Conservation (phyloP, 2,888 invertebrate species). For the Limnephilus lunatus region DNA sequence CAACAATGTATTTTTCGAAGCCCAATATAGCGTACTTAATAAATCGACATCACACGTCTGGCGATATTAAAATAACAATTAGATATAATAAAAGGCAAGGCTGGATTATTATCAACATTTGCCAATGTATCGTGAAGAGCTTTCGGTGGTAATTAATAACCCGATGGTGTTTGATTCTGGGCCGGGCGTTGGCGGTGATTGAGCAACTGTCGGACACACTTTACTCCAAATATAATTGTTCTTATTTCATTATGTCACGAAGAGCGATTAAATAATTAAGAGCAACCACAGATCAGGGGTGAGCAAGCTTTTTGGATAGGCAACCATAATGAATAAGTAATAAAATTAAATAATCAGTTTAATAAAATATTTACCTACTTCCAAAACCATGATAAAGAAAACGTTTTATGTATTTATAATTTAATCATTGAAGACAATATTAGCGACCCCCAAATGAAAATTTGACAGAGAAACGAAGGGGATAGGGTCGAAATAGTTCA, state of each 20-base stretch:
- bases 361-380: too few species aligned
- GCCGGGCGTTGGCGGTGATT: slow-evolving; percentile 47
- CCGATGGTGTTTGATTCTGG: slow-evolving; percentile 25
- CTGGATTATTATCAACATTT: slow-evolving; percentile 9
- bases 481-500: too few species aligned
- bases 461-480: too few species aligned
- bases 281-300: background rate
- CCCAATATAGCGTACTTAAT: background rate
- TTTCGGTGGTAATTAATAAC: slow-evolving; percentile 37
- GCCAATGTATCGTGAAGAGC: background rate
- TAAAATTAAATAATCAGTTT: too few species aligned
- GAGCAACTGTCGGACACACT: slow-evolving; percentile 20
- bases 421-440: too few species aligned
- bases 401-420: too few species aligned
- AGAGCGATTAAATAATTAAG: slow-evolving; percentile 32
- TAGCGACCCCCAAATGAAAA: too few species aligned
- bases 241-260: slow-evolving; percentile 38
- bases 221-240: background rate
- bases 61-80: slow-evolving; percentile 27
- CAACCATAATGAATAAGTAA: too few species aligned
- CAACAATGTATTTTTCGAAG: background rate
- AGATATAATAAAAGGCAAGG: slow-evolving; percentile 29
- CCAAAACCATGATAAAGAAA: too few species aligned
- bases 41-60: background rate
- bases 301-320: background rate